Base-by-base conservation (phyloP, 2,113 vertebrate genomes). In the Vimba vimba region DNA sequence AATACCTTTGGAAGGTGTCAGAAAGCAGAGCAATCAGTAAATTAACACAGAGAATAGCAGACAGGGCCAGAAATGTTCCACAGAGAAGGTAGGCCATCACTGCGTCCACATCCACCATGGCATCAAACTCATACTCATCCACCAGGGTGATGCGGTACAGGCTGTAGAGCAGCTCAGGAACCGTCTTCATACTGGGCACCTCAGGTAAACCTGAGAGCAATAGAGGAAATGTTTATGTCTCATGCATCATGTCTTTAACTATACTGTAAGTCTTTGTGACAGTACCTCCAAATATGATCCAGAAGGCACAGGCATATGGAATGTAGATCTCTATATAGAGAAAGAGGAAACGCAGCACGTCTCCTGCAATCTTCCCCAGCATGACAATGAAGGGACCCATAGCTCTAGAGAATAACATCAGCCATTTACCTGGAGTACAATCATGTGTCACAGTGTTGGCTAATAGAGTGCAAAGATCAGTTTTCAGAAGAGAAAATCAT, bases 221-320 rank as follows among this genome's bases (percentile, higher is more conserved):
- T 30, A 45, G 25, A 60, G 7, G 80, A 36, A 30, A 50, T 3
- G 15, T 43, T 45, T 11, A 76, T 25, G 19, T 57, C 43, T 76
- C 59, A 62, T 27, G 21, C 64, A 68, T 6, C 76, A n/a, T 4
- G 6, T 36, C 0, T 71, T 71, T n/a, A 68, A 17, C 7, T 68
- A 43, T 36, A 66, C 60, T 64, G 15, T 2, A 62, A 15, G 17
- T 68, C 25, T 52, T 33, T 33, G 45, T 60, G 59, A 10, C 11
- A n/a, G 80, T 75, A 95, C 94, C 93, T 94, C 93, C 93, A 43
- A 95, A 95, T 47, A 95, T 93, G 78, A 95, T 94, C 93, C 94
- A 95, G 91, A 94, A 95, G 68, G 93, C 92, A 87, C 92, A 95
- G 83, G 92, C 91, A 13, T 93, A 95, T 2, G 94, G 93, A 64